Percentiles rank a stretch among this genome's conserved stretches.
Evolutionary conservation across 2,888 invertebrate genomes (phyloP).

Genomic region (Hyles lineata): DNA sequence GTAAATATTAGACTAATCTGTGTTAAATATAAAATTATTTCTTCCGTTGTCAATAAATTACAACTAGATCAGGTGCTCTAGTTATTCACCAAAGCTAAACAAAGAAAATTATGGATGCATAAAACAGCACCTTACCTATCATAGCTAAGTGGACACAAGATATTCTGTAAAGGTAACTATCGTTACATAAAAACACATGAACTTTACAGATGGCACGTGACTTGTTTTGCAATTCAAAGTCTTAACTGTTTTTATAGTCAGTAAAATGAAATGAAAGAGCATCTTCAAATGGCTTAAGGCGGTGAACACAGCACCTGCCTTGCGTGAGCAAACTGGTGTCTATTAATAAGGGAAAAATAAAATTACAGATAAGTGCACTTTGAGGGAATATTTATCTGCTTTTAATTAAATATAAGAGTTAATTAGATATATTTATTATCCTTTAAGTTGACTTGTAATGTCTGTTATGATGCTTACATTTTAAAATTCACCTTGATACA

Average conservation of each 20-base stretch:
- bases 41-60: too few species aligned
- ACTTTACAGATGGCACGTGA: slow-evolving; percentile 8
- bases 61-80: too few species aligned
- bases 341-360: not conserved
- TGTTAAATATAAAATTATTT: too few species aligned
- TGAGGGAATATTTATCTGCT: not conserved
- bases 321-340: not conserved
- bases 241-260: slow-evolving; percentile 8
- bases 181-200: not conserved
- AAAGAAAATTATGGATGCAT: not conserved
- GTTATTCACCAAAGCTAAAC: too few species aligned
- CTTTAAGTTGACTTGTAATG: too few species aligned
- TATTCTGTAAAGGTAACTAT: not conserved
- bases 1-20: too few species aligned
- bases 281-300: slow-evolving; percentile 17
- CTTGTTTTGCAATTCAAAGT: slow-evolving; percentile 5
- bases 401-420: too few species aligned
- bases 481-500: too few species aligned
- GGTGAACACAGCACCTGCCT: slow-evolving; percentile 11
- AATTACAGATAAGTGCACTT: not conserved
- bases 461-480: too few species aligned
- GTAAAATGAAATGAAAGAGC: slow-evolving; percentile 16
- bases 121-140: not conserved
- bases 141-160: not conserved
- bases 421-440: too few species aligned